Base-by-base conservation (phyloP, 1,140 invertebrate genomes). In the Drosophila watanabei region DNA sequence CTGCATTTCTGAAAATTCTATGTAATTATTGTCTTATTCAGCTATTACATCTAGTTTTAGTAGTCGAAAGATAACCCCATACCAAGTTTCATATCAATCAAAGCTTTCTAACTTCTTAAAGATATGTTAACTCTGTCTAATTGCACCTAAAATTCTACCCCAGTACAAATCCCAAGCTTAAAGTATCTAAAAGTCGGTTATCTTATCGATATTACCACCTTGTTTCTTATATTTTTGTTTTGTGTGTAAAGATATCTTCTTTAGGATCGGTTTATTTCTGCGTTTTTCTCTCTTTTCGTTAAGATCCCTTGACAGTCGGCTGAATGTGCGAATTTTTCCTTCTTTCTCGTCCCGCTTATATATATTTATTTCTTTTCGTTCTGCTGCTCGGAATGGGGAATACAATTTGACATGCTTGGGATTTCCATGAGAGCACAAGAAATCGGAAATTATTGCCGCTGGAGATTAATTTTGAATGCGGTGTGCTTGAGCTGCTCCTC, bases 381-480 rank as follows among this genome's bases (percentile, higher is more conserved):
- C 63, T 61, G 60, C 43, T 28, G 24, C 37, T 73, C 52, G 75
- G 24, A 86, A 79, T 66, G 83, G 79, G 83, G 79, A 86, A 79
- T 82, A 80, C 81, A 90, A 89, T 89, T 89, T 90, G 85, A 89
- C 79, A 89, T 89, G 85, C 86, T 75, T 79, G 66, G 82, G 85
- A 90, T 89, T 89, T 90, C 71, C 82, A 76, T 72, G 70, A 79
- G 84, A 75, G 63, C 70, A 63, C 62, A 82, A 87, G 71, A 83
- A 90, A 86, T 86, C 82, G 75, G 51, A 85, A 82, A 89, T 90
- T 89, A 90, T 90, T 79, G 64, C 73, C 84, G 79, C 75, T 68
- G 56, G 63, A 83, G 84, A 87, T 87, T 88, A 87, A 87, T 84
- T 87, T 87, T 79, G 69, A 79, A 81, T 75, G 65, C 66, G 56